These are phyloP conservation scores for Ectemnius continuus DNA, from an alignment of 2,888 invertebrate genomes.

Conservation along the genomic window DNA sequence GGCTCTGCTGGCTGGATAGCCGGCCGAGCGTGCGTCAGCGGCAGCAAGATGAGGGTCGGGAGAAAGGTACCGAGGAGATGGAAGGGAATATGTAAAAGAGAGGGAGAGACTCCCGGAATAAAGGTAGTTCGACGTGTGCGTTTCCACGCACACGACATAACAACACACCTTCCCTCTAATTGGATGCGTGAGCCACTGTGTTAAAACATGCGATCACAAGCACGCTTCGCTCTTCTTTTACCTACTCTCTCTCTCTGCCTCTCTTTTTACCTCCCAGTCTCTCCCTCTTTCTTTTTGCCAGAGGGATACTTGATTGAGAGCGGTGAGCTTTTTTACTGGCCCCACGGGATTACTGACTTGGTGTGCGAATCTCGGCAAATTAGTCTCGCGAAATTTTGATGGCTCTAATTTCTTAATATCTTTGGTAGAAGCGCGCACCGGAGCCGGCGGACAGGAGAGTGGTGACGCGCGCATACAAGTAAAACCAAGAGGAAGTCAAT, in stretches of 20 bases:
- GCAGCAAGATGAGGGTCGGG: constrained; percentile 38
- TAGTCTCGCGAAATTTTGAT: background rate
- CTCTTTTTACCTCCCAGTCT: background rate
- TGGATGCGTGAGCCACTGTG: background rate
- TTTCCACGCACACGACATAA: constrained; percentile 38
- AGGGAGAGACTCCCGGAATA: constrained; percentile 17
- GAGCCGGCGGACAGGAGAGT: too few relatives aligned
- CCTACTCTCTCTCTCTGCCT: background rate
- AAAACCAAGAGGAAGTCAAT: too few relatives aligned
- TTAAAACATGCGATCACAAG: constrained; percentile 14
- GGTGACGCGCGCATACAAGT: too few relatives aligned
- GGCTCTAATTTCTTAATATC: constrained; percentile 3
- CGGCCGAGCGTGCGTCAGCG: constrained; percentile 1
- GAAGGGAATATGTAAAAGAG: constrained; percentile 9
- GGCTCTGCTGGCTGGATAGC: constrained; percentile 25
- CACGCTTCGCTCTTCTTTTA: background rate
- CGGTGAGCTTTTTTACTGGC: background rate
- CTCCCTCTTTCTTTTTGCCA: background rate
- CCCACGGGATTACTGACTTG: background rate
- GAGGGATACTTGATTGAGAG: background rate
- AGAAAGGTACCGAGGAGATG: constrained; percentile 16
- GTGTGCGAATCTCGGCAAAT: background rate
- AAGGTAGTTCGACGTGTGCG: constrained; percentile 48
- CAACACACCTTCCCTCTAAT: constrained; percentile 40
- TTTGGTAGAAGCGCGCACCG: background rate